Evolutionary conservation across 2,797 vertebrate genomes (phyloP).

Genomic region (Mus minutoides): DNA sequence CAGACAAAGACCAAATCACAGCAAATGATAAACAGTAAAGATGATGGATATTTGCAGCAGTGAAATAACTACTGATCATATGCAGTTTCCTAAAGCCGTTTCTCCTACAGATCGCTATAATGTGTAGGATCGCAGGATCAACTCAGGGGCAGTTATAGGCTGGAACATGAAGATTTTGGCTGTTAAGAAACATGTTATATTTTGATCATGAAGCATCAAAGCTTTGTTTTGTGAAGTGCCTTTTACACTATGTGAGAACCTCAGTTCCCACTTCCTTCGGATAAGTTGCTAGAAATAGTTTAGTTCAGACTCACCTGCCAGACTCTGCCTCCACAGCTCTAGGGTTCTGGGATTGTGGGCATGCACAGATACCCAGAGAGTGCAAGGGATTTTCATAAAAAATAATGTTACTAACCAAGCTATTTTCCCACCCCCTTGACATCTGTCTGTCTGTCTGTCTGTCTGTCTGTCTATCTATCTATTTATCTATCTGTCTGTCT

Average conservation of each 20-base stretch:
- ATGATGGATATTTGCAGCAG: neutral
- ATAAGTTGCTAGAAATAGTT: neutral
- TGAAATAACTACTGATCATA: neutral
- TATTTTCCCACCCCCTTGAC: constrained; percentile 13
- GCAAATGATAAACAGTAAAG: neutral
- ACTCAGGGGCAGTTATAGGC: neutral
- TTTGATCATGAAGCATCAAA: neutral
- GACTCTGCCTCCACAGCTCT: neutral
- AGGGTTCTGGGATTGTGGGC: neutral
- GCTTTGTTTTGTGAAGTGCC: neutral
- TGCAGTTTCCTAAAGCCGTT: neutral
- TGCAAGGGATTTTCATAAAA: neutral
- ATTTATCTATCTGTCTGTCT: no score
- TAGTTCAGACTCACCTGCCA: neutral
- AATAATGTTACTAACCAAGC: neutral
- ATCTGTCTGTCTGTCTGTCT: no score
- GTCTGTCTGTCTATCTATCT: no score
- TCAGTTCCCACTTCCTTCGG: neutral
- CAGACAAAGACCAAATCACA: neutral
- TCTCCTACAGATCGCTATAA: neutral
- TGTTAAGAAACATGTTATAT: neutral
- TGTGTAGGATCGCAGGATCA: neutral
- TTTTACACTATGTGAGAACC: neutral
- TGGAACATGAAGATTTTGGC: neutral
- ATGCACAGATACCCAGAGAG: neutral